These are phyloP conservation scores for Pomatorhinus ruficollis DNA, from an alignment of 2,113 vertebrate species.

Conservation along the genomic window DNA sequence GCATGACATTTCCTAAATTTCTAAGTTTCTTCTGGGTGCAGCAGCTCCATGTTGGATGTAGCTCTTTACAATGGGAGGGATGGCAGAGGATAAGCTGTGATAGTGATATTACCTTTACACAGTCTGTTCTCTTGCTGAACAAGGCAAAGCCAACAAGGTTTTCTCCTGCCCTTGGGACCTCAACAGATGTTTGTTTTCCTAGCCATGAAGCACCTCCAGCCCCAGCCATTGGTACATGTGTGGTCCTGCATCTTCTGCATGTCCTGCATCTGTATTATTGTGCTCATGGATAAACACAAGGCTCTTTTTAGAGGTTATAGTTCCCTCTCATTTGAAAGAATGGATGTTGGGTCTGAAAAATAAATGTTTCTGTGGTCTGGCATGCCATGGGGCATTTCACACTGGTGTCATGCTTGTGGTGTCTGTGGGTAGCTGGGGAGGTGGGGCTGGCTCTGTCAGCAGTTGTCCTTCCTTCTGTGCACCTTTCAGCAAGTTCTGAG, in stretches of 20 bases:
- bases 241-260: not conserved
- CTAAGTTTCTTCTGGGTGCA: not conserved
- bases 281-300: accelerated
- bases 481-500: not conserved
- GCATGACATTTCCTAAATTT: not conserved
- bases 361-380: not conserved
- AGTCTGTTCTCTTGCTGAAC: not conserved
- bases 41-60: not conserved
- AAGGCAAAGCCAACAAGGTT: not conserved
- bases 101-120: not conserved
- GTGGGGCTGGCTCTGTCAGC: not conserved
- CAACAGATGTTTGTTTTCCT: not conserved
- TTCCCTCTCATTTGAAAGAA: not conserved
- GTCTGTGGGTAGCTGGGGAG: not conserved
- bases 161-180: not conserved
- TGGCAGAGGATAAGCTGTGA: not conserved
- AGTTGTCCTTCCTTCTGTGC: not conserved
- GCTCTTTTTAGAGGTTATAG: not conserved
- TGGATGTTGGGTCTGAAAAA: not conserved
- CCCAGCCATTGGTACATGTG: accelerated
- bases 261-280: not conserved
- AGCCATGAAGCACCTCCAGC: not conserved
- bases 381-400: not conserved
- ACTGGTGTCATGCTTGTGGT: not conserved
- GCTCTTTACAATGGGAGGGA: not conserved